Evolutionary conservation across 1,140 invertebrate genomes (phyloP).

Genomic region (Achatina immaculata): DNA sequence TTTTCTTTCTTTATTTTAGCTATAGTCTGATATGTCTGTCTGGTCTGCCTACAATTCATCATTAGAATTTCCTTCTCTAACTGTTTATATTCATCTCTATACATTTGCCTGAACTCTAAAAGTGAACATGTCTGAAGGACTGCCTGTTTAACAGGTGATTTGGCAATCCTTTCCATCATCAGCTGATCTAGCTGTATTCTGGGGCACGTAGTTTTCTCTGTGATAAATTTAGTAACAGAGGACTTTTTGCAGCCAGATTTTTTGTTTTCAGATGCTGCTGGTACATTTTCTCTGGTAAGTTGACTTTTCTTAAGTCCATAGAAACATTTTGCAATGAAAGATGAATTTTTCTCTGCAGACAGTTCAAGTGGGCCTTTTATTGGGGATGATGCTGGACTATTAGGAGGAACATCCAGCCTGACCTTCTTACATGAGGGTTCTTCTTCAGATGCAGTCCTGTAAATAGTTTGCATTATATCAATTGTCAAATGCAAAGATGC

Average conservation of each 20-base stretch:
- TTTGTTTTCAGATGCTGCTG: not conserved
- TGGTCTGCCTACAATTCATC: not conserved
- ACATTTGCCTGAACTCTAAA: conserved; percentile 9
- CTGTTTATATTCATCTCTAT: not conserved
- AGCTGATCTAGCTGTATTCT: not conserved
- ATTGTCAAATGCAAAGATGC: too few relatives aligned
- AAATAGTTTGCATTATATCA: too few relatives aligned
- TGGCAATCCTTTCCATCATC: not conserved
- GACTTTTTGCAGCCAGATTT: not conserved
- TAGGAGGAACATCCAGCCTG: not conserved
- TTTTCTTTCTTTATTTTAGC: too few relatives aligned
- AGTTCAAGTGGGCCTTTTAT: conserved; percentile 28
- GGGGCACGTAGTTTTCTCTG: not conserved
- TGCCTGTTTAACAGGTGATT: conserved; percentile 18
- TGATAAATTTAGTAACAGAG: not conserved
- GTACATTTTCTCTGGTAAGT: not conserved
- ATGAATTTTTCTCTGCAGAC: conserved; percentile 23
- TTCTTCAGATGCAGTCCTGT: not conserved
- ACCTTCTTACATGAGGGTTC: not conserved
- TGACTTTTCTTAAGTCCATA: conserved; percentile 30
- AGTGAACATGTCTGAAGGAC: conserved; percentile 18
- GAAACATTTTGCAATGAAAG: conserved; percentile 39
- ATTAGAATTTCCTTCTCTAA: not conserved
- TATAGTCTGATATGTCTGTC: not conserved
- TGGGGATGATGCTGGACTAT: conserved; percentile 37